These are phyloP conservation scores for Rhagium mordax DNA, from an alignment of 2,888 invertebrate species.

Conservation along the genomic window DNA sequence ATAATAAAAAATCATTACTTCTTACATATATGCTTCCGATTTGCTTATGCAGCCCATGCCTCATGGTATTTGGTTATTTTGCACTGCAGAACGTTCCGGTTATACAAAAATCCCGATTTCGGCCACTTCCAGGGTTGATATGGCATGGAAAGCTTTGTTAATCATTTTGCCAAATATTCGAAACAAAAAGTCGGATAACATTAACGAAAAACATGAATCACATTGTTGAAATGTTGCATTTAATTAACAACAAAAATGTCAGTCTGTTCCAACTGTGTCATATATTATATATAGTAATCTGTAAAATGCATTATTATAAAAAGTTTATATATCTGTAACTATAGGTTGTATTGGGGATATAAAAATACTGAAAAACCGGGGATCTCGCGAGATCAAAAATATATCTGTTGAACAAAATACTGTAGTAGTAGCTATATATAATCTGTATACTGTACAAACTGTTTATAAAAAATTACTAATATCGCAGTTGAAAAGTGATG, in stretches of 20 bases:
- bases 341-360: slow-evolving; percentile 55
- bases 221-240: slow-evolving; percentile 29
- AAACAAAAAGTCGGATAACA: slow-evolving; percentile 34
- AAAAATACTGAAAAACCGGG: slow-evolving; percentile 60
- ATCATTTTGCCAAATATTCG: slow-evolving; percentile 64
- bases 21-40: too few species aligned
- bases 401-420: slow-evolving; percentile 59
- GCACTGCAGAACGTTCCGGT: neutral
- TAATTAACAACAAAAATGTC: slow-evolving; percentile 54
- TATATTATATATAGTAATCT: slow-evolving; percentile 49
- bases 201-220: slow-evolving; percentile 37
- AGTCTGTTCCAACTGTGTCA: slow-evolving; percentile 63
- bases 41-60: too few species aligned
- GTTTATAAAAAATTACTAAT: slow-evolving; percentile 67
- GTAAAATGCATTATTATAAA: slow-evolving; percentile 52
- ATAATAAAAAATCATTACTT: too few species aligned
- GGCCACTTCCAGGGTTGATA: neutral
- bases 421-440: slow-evolving; percentile 58
- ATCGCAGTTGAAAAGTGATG: slow-evolving; percentile 64
- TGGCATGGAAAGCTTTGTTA: slow-evolving; percentile 6
- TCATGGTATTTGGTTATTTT: neutral
- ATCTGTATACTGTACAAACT: slow-evolving; percentile 69
- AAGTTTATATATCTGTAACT: slow-evolving; percentile 55
- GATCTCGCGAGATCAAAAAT: slow-evolving; percentile 56
- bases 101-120: neutral